Evolutionary conservation across 2,888 invertebrate species (phyloP).

Genomic region (Plagodis dolabraria): DNA sequence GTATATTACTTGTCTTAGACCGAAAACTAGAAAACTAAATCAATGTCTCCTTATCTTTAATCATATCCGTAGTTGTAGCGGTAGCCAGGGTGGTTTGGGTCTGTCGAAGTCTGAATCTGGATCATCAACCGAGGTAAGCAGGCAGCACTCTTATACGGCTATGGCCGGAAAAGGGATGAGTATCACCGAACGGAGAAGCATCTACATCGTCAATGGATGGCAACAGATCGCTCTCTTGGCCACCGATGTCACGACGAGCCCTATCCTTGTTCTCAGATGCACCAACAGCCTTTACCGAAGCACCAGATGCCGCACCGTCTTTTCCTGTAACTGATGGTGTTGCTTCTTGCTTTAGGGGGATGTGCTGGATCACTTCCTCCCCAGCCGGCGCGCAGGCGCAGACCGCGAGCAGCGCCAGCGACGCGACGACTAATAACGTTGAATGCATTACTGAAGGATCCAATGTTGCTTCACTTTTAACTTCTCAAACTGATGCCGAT

Average conservation of each 20-base stretch:
- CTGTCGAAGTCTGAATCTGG: neutral
- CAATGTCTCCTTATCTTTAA: constrained; percentile 32
- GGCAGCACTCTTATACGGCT: constrained; percentile 74
- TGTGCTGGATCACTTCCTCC: constrained; percentile 74
- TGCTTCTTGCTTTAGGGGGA: constrained; percentile 69
- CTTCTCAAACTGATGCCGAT: constrained; percentile 47
- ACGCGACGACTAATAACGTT: constrained; percentile 73
- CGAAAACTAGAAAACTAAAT: constrained; percentile 25
- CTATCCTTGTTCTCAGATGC: constrained; percentile 58
- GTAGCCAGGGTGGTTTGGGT: neutral
- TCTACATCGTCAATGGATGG: constrained; percentile 66
- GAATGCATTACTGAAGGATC: constrained; percentile 76
- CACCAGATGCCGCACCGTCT: constrained; percentile 74
- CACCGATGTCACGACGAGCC: constrained; percentile 62
- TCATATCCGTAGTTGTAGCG: constrained; percentile 2
- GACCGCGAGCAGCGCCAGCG: constrained; percentile 70
- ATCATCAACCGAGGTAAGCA: constrained; percentile 69
- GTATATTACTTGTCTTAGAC: constrained; percentile 7
- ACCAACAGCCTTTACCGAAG: constrained; percentile 71
- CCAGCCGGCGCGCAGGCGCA: constrained; percentile 70
- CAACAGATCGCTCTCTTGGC: constrained; percentile 70
- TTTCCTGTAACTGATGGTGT: constrained; percentile 78
- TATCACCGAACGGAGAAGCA: constrained; percentile 66
- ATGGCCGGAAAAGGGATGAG: constrained; percentile 61
- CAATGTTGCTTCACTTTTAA: constrained; percentile 66